Evolutionary conservation across 2,888 invertebrate genomes (phyloP).

Genomic region (Diogma glabrata): DNA sequence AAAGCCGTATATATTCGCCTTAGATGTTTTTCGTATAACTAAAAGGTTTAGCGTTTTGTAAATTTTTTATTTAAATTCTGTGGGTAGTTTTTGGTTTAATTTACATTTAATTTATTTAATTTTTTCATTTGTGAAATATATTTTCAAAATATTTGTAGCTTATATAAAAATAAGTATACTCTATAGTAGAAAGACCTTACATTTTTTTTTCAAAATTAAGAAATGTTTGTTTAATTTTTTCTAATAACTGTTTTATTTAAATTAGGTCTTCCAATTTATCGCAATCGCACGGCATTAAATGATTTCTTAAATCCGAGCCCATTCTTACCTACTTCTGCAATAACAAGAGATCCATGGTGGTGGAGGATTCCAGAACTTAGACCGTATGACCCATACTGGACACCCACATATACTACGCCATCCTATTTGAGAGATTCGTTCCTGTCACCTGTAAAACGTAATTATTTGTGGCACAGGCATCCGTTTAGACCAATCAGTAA

Average conservation of each 20-base stretch:
- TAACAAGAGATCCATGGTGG: constrained; percentile 85
- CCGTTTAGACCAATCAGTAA: constrained; percentile 84
- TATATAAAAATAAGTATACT: no score
- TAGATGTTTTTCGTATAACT: no score
- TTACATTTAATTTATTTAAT: no score
- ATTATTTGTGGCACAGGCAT: constrained; percentile 84
- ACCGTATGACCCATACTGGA: constrained; percentile 54
- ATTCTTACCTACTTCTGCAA: constrained; percentile 62
- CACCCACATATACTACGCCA: constrained; percentile 55
- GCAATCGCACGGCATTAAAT: constrained; percentile 31
- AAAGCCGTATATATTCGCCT: no score
- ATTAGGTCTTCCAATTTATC: constrained; percentile 54
- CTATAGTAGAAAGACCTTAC: no score
- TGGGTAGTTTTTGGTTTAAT: no score
- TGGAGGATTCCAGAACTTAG: constrained; percentile 70
- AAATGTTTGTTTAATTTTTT: background rate
- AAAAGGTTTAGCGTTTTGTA: no score
- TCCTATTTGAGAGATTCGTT: constrained; percentile 77
- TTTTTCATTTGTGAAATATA: no score
- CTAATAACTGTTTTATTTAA: background rate
- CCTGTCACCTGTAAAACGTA: constrained; percentile 82
- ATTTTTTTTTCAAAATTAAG: no score
- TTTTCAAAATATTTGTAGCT: no score
- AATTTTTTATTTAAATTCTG: no score
- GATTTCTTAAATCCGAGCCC: constrained; percentile 73